Percentiles rank a stretch among this genome's conserved stretches.
phyloP scores from a whole-genome alignment of 2,888 invertebrate genomes.

The Athalia cordata region DNA sequence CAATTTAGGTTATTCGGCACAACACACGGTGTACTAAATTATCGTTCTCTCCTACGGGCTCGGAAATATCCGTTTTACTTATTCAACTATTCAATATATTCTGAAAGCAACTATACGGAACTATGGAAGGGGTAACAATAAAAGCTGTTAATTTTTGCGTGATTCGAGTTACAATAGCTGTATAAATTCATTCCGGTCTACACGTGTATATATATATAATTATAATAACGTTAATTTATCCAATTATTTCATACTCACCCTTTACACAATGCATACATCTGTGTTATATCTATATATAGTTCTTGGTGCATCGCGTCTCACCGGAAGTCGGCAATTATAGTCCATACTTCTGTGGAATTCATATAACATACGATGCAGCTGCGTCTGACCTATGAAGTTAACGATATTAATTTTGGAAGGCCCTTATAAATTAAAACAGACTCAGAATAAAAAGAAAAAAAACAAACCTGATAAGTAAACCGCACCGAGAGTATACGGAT shows the following conservation, averaged over 20 bases:
- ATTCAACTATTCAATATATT: constrained; percentile 15
- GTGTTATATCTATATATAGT: not conserved
- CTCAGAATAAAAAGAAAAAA: not conserved
- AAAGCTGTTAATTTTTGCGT: constrained; percentile 36
- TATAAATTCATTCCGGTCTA: not conserved
- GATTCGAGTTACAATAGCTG: not conserved
- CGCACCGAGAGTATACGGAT: too few species aligned
- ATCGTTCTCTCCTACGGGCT: too few species aligned
- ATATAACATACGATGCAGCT: not conserved
- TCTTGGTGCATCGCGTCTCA: constrained; percentile 25
- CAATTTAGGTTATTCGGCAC: too few species aligned
- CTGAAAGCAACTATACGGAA: not conserved
- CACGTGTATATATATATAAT: not conserved
- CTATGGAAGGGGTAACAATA: not conserved
- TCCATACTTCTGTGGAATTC: not conserved
- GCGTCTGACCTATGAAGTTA: not conserved
- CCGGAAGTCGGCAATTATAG: constrained; percentile 34
- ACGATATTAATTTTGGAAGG: not conserved
- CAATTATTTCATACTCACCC: constrained; percentile 24
- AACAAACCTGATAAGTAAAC: not conserved
- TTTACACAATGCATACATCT: not conserved
- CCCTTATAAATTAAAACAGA: not conserved
- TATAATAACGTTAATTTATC: constrained; percentile 27
- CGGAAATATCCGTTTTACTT: constrained; percentile 19
- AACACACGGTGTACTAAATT: too few species aligned